Base-by-base conservation (phyloP, 1,140 invertebrate species). In the Nasonia vitripennis region DNA sequence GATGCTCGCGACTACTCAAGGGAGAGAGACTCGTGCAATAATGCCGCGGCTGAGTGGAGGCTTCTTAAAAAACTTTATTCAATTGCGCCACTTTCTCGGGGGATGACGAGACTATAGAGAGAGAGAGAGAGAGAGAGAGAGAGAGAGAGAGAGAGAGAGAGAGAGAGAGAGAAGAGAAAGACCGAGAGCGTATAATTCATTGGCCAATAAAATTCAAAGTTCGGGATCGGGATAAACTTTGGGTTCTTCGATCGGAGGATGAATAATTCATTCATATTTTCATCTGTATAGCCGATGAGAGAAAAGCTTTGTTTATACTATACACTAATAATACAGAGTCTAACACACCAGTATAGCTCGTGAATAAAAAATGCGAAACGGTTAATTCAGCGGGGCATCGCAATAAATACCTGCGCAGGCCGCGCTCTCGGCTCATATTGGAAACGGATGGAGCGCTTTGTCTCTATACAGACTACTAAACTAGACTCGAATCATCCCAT, bases 61-160 rank as follows among this genome's bases (percentile, higher is more conserved):
- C 81, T 75, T 62, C 71, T 82, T 55, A 75, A 75, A 45, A 62
- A 82, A 82, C 81, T 82, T 82, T 75, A 82, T 74, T 82, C 81
- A 37, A 75, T 82, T 82, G 80, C 70, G 17, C 48, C 55, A 62
- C 55, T 62, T 62, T 62, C 81, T n/a, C 20, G 41, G 41, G 41
- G 41, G 41, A 45, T 45, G 41, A 45, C 9, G 1, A 37, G 34
- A 0, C 10, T 45, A 27, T 27, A 27, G 27, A 27, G 27, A 27
- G 27, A 27, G 27, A 27, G 27, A 27, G 27, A 27, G 27, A 27
- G 27, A 27, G 27, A 27, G 1, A 27, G 27, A 27, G 27, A 27
- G 27, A 27, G 27, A 27, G 27, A 27, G 27, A 27, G 1, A 27
- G 27, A 27, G 27, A 27, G 27, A 27, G 27, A 27, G 27, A 27